Conservation (phyloP, 2,797 vertebrate species). For the Enteromius mattozi region DNA sequence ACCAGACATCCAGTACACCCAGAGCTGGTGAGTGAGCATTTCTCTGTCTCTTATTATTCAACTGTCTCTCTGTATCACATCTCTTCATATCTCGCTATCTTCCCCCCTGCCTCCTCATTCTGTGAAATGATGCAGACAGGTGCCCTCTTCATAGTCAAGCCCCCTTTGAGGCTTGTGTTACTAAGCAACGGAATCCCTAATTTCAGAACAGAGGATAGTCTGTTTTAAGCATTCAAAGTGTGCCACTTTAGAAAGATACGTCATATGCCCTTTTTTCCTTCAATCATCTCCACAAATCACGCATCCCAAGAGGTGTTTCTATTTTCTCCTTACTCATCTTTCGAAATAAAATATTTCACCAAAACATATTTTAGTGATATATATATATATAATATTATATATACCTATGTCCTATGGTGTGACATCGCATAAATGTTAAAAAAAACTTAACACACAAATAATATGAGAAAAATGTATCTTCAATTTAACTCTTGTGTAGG, state of each 20-base stretch:
- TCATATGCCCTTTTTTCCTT: slow-evolving; percentile 37
- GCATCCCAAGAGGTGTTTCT: not conserved
- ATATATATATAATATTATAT: too few species aligned
- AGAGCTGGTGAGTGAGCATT: slow-evolving; percentile 68
- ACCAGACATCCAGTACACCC: slow-evolving; percentile 67
- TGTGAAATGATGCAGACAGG: slow-evolving; percentile 66
- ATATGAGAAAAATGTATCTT: too few species aligned
- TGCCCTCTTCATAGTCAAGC: slow-evolving; percentile 68
- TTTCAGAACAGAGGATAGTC: slow-evolving; percentile 67
- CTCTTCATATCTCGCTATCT: slow-evolving; percentile 19
- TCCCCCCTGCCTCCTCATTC: slow-evolving; percentile 59
- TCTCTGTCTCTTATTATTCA: not conserved
- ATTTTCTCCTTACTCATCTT: not conserved
- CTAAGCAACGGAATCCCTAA: slow-evolving; percentile 79
- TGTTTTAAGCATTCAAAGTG: slow-evolving; percentile 73
- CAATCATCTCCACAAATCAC: slow-evolving; percentile 60
- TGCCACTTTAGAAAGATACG: slow-evolving; percentile 51
- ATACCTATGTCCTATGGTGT: too few species aligned
- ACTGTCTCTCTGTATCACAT: slow-evolving; percentile 7
- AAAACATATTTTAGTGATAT: not conserved
- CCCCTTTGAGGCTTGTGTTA: slow-evolving; percentile 75
- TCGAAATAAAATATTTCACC: not conserved
- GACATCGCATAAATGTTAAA: too few species aligned
- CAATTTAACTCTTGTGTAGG: not conserved
- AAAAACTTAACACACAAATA: too few species aligned